Base-by-base conservation (phyloP, 2,113 vertebrate genomes). In the Grammomys dolichurus region DNA sequence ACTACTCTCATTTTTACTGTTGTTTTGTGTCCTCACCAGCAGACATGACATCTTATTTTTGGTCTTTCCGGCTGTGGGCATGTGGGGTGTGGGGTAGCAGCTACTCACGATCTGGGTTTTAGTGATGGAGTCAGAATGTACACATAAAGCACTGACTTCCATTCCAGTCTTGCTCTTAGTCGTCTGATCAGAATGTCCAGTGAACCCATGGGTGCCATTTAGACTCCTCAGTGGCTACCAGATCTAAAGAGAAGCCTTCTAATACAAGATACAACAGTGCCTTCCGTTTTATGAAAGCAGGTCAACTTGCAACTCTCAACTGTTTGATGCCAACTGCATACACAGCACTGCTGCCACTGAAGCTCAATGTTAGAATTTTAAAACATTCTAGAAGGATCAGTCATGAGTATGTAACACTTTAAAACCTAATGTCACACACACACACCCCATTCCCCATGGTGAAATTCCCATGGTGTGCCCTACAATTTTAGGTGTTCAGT, bases 361-460 rank as follows among this genome's bases (percentile, higher is more conserved):
- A 84, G 36, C 13, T 65, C 69, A 65, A 3, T 69, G 48, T 20
- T 10, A 93, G 56, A 93, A 91, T 72, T 73, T 76, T 80, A 93
- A 67, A 96, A 95, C 75, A 88, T 96, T 95, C 73, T 95, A 94
- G 89, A 96, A 89, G 89, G 73, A 89, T 76, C 67, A 76, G n/a
- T n/a, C 60, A 58, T 84, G 28, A 87, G 13, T 51, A 36, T 58
- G 48, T 69, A 58, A 95, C 77, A 76, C 46, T 67, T 82, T 96
- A 94, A 63, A 73, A 96, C 51, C 58, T 88, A 20, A 24, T 90
- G 31, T 33, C 0, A 36, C 67, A 69, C 67, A 69, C 67, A 69
- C 65, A 26, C 60, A 28, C 63, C 5, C 13, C 67, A 69, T 33
- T 69, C 33, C 67, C 67, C 67, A 16, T 16, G 22, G 13, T 69